A percentile compares a stretch with the other conserved stretches of the same genome.
phyloP scores from a whole-genome alignment of 2,888 invertebrate genomes.

The Erpobdella octoculata region DNA sequence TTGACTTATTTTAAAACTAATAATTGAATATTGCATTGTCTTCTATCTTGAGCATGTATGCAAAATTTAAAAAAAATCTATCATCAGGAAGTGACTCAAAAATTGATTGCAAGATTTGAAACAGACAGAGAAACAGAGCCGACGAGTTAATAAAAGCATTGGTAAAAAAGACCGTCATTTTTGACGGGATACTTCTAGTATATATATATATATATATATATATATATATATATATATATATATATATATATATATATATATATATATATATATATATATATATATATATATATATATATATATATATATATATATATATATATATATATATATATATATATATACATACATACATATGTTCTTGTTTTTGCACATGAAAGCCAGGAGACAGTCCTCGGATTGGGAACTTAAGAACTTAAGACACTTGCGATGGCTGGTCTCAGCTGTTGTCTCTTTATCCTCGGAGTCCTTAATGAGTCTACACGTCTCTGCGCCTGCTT shows the following conservation, averaged over 20 bases:
- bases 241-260: slow-evolving; percentile 29
- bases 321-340: neutral
- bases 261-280: slow-evolving; percentile 22
- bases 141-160: too few species aligned
- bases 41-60: too few species aligned
- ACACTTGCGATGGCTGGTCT: slow-evolving; percentile 9
- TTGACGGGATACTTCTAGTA: too few species aligned
- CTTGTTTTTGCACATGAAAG: slow-evolving; percentile 10
- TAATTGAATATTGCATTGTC: too few species aligned
- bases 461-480: slow-evolving; percentile 4
- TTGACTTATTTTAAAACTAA: too few species aligned
- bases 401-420: slow-evolving; percentile 6
- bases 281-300: slow-evolving; percentile 9
- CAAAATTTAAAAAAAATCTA: too few species aligned
- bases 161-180: too few species aligned
- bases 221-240: slow-evolving; percentile 22
- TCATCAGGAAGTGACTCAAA: too few species aligned
- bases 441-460: slow-evolving; percentile 12
- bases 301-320: neutral
- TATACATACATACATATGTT: too few species aligned
- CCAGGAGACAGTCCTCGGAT: neutral
- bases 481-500: slow-evolving; percentile 12
- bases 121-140: too few species aligned
- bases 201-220: slow-evolving; percentile 11
- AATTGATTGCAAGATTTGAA: too few species aligned